These are phyloP conservation scores for Acomys russatus DNA, from an alignment of 2,797 vertebrate genomes.

Conservation along the genomic window DNA sequence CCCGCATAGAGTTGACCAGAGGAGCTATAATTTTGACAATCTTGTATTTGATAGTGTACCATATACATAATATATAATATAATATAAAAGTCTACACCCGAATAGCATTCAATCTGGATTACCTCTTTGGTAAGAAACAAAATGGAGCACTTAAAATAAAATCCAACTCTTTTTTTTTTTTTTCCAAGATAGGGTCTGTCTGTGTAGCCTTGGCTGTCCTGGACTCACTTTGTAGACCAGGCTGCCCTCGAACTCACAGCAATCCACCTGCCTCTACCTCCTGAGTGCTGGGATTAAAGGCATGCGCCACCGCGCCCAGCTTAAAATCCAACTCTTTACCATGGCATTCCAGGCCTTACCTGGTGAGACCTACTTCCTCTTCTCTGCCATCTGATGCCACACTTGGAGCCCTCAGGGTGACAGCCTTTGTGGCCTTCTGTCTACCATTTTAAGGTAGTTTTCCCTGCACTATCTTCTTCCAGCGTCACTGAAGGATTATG, in stretches of 20 bases:
- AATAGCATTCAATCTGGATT: neutral
- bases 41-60: neutral
- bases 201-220: no score
- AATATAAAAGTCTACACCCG: neutral
- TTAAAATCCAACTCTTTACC: neutral
- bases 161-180: neutral
- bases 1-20: neutral
- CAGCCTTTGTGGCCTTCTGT: neutral
- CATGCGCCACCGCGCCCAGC: no score
- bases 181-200: no score
- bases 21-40: neutral
- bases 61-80: neutral
- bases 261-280: no score
- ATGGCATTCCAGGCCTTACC: neutral
- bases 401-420: neutral
- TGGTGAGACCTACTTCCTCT: neutral
- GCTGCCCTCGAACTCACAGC: no score
- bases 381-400: neutral
- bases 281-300: no score
- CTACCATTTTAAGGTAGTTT: neutral
- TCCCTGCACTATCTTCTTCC: neutral
- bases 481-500: neutral
- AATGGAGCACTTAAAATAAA: constrained; percentile 19
- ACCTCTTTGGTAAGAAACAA: constrained; percentile 14
- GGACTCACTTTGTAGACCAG: no score